phyloP scores from a whole-genome alignment of 2,797 vertebrate species.

The Anguilla marmorata region DNA sequence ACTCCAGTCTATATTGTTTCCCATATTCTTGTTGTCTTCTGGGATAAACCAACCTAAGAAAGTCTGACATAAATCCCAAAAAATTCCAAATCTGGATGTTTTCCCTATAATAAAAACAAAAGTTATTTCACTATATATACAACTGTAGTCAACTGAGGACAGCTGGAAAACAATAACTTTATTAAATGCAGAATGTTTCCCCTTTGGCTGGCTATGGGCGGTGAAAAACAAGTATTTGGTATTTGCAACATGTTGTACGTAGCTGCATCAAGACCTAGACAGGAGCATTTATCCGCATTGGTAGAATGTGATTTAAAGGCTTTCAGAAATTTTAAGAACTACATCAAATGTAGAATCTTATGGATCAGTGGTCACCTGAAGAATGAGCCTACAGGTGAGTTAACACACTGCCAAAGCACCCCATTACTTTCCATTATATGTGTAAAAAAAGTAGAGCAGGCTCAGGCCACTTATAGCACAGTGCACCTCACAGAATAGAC shows the following conservation, averaged over 20 bases:
- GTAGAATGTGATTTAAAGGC: constrained; percentile 5
- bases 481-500: not conserved
- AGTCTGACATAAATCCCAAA: not conserved
- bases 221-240: not conserved
- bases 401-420: constrained; percentile 1
- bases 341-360: constrained; percentile 6
- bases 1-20: not conserved
- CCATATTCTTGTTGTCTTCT: not conserved
- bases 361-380: not conserved
- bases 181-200: not conserved
- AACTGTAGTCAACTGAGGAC: not conserved
- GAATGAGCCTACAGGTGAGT: not conserved
- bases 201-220: not conserved
- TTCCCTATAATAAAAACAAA: not conserved
- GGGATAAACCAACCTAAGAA: not conserved
- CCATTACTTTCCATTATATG: not conserved
- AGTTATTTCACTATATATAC: not conserved
- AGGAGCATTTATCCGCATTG: constrained; percentile 23
- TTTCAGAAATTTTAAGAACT: constrained; percentile 7
- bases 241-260: not conserved
- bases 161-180: not conserved
- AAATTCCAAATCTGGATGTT: not conserved
- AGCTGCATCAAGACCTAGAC: not conserved
- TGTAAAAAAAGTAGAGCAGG: not conserved
- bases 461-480: not conserved